Evolutionary conservation across 2,797 vertebrate species (phyloP), one percentile per base, ranked within the genome.

Genomic region (Anniella stebbinsi): DNA sequence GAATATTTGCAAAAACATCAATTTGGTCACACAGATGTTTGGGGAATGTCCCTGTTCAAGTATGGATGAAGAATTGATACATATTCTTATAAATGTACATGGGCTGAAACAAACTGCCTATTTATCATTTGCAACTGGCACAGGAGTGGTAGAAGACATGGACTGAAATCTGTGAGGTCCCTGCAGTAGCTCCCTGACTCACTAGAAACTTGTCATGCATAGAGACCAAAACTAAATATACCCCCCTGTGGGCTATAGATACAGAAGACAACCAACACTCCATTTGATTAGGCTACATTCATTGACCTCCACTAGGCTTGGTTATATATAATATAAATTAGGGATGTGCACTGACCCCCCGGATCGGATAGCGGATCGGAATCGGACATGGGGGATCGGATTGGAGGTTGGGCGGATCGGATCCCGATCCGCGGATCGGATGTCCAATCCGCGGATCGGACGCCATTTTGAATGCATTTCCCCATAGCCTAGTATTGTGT

Each of bases 1-100:
- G 70, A 85, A 11, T 0, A 2, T n/a, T 92, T 90, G 11, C 57
- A 7, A 54, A 87, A 82, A 70, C 83, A 51, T 7, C 80, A 48
- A 0, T 6, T 92, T 90, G 72, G 76, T 70, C 94, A 60, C 92
- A 93, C 93, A 94, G 95, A 96, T 93, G 94, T 93, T 95, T 28
- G 0, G 73, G 91, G 86, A 33, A 89, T 82, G 84, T 90, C 82
- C 80, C 0, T n/a, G 86, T 84, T 6, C 0, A 78, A 2, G 3
- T 89, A 69, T 75, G 87, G 69, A 63, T 86, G 72, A 73, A 81
- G 36, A 10, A 45, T 36, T 84, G 78, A 72, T 63, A 87, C 60
- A 87, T 83, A 66, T 91, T 57, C 93, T 85, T 87, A 92, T 90
- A 76, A 21, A 25, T 51, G 23, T 73, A 30, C 75, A 70, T 76